Evolutionary conservation across 2,888 invertebrate genomes (phyloP), one percentile per base, ranked within the genome.

Genomic region (Erpobdella octoculata): DNA sequence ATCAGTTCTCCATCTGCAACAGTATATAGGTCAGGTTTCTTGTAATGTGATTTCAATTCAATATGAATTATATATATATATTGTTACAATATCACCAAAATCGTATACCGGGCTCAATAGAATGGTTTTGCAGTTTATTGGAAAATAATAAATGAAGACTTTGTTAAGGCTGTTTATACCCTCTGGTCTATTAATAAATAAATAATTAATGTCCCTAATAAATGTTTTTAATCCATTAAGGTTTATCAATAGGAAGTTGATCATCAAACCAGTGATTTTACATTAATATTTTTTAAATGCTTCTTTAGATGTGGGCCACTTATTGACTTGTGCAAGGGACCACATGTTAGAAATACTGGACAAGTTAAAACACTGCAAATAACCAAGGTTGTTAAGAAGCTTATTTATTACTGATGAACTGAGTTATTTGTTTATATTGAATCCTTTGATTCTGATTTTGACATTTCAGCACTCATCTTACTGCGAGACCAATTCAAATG

Each of bases 261-360:
- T n/a, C n/a, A n/a, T n/a, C n/a, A n/a, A n/a, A n/a, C n/a, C 36
- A 25, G 25, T 36, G 35, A n/a, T 15, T 21, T 28, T 37, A 53
- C n/a, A 25, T n/a, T 1, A n/a, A 5, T 53, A 5, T 25, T 9
- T 53, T 6, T 53, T 21, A 21, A 12, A 1, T 53, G 53, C 36
- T 72, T 78, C 71, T 78, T 25, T 71, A 82, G 84, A 75, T 94
- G 97, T 82, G 98, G 98, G 0, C 90, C 96, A 0, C 85, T 98
- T 37, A 97, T 98, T 76, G 98, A 99, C 84, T 85, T 98, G 74
- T 99, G 98, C 80, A 87, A 93, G 65, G 98, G 98, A 0, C 98
- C 98, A 0, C 98, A 99, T 84, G 92, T 98, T 0, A 86, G 95
- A 33, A 91, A 99, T 81, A 99, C 98, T 68, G 97, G 97, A 76